Evolutionary conservation across 2,797 vertebrate species (phyloP).

Genomic region (Oophaga sylvatica): DNA sequence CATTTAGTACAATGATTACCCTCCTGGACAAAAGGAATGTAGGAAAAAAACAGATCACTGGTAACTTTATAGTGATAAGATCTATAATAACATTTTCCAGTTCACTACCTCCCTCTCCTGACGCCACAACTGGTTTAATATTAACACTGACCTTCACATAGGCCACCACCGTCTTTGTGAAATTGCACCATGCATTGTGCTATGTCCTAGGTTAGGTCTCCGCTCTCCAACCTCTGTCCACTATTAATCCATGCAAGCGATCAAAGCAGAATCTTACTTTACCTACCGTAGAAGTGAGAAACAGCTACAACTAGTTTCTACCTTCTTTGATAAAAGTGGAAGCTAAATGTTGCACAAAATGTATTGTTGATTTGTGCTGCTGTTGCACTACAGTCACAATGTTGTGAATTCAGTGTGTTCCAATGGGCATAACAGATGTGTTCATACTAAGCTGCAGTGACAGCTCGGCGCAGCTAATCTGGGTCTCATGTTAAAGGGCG

Average conservation of each 20-base stretch:
- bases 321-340: not conserved
- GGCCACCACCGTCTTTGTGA: not conserved
- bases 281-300: too few species aligned
- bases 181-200: not conserved
- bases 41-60: not conserved
- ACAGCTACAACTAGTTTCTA: not conserved
- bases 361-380: not conserved
- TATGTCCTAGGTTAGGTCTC: not conserved
- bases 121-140: slow-evolving; percentile 12
- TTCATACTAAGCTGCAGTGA: too few species aligned
- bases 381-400: too few species aligned
- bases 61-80: not conserved
- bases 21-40: too few species aligned
- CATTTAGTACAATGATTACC: too few species aligned
- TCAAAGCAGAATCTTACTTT: too few species aligned
- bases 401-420: too few species aligned
- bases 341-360: not conserved
- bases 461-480: too few species aligned
- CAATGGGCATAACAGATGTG: too few species aligned
- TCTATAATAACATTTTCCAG: not conserved
- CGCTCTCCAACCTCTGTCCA: not conserved
- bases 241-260: not conserved
- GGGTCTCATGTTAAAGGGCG: too few species aligned
- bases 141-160: slow-evolving; percentile 23
- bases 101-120: not conserved